phyloP scores from a whole-genome alignment of 2,113 vertebrate species.

The Indicator maculatus region DNA sequence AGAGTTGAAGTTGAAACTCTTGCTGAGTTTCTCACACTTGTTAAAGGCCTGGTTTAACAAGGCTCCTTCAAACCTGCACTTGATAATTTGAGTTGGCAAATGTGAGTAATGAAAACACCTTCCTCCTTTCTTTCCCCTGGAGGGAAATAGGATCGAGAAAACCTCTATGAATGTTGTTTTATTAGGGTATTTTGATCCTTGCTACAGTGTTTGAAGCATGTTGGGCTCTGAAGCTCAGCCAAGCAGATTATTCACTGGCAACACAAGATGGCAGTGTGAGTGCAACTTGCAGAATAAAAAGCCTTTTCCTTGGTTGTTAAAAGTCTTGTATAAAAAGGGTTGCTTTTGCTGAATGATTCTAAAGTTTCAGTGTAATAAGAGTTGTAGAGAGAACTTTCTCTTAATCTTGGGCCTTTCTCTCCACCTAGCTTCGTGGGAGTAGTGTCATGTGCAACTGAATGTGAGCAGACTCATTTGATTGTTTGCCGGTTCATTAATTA shows the following conservation, averaged over 20 bases:
- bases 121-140: neutral
- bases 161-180: neutral
- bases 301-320: rapidly evolving
- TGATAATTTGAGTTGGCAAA: neutral
- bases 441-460: neutral
- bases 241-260: neutral
- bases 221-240: neutral
- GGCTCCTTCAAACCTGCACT: neutral
- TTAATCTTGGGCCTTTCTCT: neutral
- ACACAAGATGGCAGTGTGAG: slow-evolving; percentile 75
- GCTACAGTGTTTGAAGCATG: neutral
- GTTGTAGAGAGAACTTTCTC: neutral
- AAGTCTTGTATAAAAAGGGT: neutral
- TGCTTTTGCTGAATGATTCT: neutral
- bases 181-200: neutral
- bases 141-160: neutral
- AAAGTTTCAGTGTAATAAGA: neutral
- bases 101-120: neutral
- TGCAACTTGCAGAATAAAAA: neutral
- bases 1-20: neutral
- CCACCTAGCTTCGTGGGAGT: rapidly evolving
- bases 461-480: neutral
- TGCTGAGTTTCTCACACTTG: neutral
- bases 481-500: neutral
- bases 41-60: neutral